Conservation (phyloP, 2,888 invertebrate genomes). For the Philhelius pedissequus region DNA sequence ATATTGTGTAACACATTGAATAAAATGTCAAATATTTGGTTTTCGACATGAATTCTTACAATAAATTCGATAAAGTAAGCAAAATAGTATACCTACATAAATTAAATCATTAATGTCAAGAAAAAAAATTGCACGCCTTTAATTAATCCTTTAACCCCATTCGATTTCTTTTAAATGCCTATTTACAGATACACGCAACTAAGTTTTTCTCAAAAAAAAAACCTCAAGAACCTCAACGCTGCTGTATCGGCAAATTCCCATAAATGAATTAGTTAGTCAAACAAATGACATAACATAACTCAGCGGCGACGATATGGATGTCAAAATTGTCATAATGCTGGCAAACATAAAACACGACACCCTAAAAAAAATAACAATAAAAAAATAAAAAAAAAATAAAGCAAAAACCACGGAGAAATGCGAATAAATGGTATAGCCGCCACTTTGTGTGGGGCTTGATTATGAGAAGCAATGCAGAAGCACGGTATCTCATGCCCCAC, state of each 20-base stretch:
- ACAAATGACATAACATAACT: conserved; percentile 47
- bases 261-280: conserved; percentile 46
- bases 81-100: too few species aligned
- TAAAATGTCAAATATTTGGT: not conserved
- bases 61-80: not conserved
- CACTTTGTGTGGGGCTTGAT: not conserved
- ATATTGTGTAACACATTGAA: not conserved
- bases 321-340: conserved; percentile 29
- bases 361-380: not conserved
- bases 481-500: conserved; percentile 15
- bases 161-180: not conserved
- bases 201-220: not conserved
- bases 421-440: not conserved
- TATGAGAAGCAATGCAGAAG: not conserved
- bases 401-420: not conserved
- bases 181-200: not conserved
- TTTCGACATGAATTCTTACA: not conserved
- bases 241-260: conserved; percentile 37
- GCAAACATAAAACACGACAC: conserved; percentile 23
- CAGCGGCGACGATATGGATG: not conserved
- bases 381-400: not conserved
- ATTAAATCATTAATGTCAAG: not conserved
- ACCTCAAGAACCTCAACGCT: not conserved
- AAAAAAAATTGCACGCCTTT: not conserved
- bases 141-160: not conserved